phyloP scores from a whole-genome alignment of 2,888 invertebrate genomes.

The Acleris literana region DNA sequence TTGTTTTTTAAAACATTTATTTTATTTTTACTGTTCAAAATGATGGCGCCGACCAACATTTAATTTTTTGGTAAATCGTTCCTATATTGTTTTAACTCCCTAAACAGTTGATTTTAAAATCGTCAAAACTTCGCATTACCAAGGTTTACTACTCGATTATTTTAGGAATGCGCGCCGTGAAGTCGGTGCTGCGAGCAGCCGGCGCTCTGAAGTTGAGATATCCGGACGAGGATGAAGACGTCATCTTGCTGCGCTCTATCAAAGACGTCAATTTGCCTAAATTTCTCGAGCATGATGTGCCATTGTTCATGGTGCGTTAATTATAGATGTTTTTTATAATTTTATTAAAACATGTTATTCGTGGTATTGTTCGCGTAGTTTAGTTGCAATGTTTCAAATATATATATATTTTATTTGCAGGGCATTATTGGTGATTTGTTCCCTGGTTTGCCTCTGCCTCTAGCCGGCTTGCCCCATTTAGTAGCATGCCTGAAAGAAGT shows the following conservation, averaged over 20 bases:
- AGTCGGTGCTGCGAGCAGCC: conserved; percentile 95
- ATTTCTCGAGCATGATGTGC: conserved; percentile 94
- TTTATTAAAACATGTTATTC: no score
- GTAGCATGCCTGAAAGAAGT: conserved; percentile 80
- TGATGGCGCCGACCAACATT: no score
- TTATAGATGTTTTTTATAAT: neutral
- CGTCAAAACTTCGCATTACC: no score
- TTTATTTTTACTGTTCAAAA: no score
- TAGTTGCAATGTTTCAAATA: no score
- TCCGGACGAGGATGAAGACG: conserved; percentile 94
- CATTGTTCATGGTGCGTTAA: conserved; percentile 88
- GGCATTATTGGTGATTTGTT: conserved; percentile 97
- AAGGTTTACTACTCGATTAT: no score
- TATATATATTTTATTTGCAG: conserved; percentile 56
- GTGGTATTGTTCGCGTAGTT: no score
- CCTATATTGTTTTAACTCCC: no score
- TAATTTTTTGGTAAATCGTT: no score
- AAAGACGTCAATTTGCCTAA: conserved; percentile 97
- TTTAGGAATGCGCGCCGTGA: conserved; percentile 95
- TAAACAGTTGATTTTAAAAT: no score
- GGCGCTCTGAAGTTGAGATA: conserved; percentile 95
- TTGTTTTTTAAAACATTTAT: no score
- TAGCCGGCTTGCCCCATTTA: conserved; percentile 88
- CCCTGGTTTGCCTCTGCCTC: conserved; percentile 91
- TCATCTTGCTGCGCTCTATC: conserved; percentile 93